Evolutionary conservation across 2,888 invertebrate species (phyloP), one percentile per base, ranked within the genome.

Genomic region (Cryptocephalus moraei): DNA sequence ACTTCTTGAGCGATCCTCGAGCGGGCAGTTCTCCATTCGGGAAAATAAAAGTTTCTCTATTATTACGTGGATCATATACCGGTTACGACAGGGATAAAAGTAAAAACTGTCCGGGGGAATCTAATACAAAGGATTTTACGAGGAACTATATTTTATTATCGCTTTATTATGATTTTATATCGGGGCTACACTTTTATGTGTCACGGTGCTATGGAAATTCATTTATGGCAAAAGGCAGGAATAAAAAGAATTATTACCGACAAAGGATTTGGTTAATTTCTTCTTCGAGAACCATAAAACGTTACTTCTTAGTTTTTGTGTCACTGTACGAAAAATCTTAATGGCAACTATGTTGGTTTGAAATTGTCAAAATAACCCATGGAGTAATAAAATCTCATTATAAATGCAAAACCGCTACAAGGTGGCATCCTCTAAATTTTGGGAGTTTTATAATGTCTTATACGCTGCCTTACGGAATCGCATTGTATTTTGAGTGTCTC

Each of bases 31-130:
- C 39, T 32, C 43, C 32, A 41, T 43, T 39, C 44, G 36, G 42
- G 44, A 51, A 47, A 51, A 46, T 48, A 48, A 51, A 48, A 51
- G 44, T 48, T 51, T 40, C 32, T 46, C 47, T 43, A 48, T 51
- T 51, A 51, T 48, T 50, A 50, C 46, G 31, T 36, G 44, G 48
- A 50, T 50, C 47, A 48, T 49, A 46, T 47, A 50, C 45, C 42
- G 43, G 47, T 50, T 47, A 50, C 47, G 49, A 49, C 49, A 22
- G 10, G n/a, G 10, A 33, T 13, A 46, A 43, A 43, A 33, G 44
- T 43, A 32, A 43, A 46, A 48, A 48, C 43, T 41, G 38, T 32
- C 40, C 41, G 32, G 43, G 32, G 38, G 49, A 46, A 44, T 50
- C 45, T 49, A 49, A 48, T 48, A 47, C 45, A 31, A 33, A 8